Percentiles rank a stretch among this genome's conserved stretches.
Evolutionary conservation across 2,113 vertebrate genomes (phyloP).

Genomic region (Turnix velox): DNA sequence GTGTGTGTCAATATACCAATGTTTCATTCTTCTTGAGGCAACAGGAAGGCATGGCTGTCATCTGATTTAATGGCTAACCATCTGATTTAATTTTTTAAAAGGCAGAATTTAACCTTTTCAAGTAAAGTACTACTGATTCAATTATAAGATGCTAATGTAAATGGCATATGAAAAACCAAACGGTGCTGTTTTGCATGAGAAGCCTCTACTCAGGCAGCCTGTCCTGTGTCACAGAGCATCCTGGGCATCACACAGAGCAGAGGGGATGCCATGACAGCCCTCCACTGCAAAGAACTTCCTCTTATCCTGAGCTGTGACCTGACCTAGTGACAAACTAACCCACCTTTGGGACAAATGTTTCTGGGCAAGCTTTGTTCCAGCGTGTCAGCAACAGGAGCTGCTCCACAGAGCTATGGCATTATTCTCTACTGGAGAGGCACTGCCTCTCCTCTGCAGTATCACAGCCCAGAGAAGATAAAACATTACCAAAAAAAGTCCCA

Average conservation of each 20-base stretch:
- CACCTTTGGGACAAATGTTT: not conserved
- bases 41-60: not conserved
- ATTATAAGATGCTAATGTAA: not conserved
- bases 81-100: constrained; percentile 5
- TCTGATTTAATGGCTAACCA: not conserved
- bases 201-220: fast-evolving
- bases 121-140: not conserved
- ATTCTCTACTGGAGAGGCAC: not conserved
- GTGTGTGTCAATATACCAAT: not conserved
- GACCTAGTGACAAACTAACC: not conserved
- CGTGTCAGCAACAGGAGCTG: not conserved
- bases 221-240: not conserved
- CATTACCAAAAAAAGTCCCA: too few relatives aligned
- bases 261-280: not conserved
- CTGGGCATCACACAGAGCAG: not conserved
- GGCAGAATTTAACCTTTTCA: constrained; percentile 43
- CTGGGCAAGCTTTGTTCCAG: not conserved
- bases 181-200: not conserved
- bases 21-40: not conserved
- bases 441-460: fast-evolving
- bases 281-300: not conserved
- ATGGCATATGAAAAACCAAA: not conserved
- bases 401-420: fast-evolving
- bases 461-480: too few relatives aligned
- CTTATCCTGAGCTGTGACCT: not conserved